A percentile compares a stretch with the other conserved stretches of the same genome.
Evolutionary conservation across 2,113 vertebrate species (phyloP).

Genomic region (Choloepus hoffmanni): DNA sequence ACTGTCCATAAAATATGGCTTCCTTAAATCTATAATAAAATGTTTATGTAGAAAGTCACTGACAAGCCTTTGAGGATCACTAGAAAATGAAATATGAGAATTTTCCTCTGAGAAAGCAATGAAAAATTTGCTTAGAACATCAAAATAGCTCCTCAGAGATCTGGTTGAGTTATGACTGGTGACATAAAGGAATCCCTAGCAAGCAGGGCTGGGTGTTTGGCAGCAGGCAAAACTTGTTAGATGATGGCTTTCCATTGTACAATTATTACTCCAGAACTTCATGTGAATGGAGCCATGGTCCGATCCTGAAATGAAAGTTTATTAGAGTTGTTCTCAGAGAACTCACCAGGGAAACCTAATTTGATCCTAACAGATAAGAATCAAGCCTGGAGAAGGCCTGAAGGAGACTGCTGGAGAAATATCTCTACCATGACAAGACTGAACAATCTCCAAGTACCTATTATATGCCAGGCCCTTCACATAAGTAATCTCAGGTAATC

Average conservation of each 20-base stretch:
- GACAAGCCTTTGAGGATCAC: conserved; percentile 55
- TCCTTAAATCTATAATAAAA: conserved; percentile 50
- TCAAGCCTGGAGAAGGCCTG: not conserved
- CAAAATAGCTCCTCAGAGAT: conserved; percentile 57
- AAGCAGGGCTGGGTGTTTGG: not conserved
- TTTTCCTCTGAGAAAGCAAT: conserved; percentile 64
- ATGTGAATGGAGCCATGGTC: not conserved
- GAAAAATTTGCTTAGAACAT: conserved; percentile 25
- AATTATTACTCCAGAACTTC: not conserved
- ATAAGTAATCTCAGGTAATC: not conserved
- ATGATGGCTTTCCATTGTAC: not conserved
- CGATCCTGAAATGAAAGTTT: not conserved
- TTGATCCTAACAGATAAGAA: not conserved
- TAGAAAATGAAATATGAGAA: conserved; percentile 66
- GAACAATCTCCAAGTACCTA: not conserved
- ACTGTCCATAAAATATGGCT: not conserved
- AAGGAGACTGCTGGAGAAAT: not conserved
- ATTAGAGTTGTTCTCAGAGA: not conserved
- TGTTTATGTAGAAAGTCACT: conserved; percentile 55
- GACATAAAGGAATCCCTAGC: conserved; percentile 42
- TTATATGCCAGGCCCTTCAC: not conserved
- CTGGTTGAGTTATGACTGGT: conserved; percentile 44
- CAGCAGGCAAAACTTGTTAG: not conserved
- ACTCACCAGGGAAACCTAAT: not conserved
- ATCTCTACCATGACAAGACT: not conserved